phyloP scores from a whole-genome alignment of 2,113 vertebrate genomes.

The Leiothrix lutea region DNA sequence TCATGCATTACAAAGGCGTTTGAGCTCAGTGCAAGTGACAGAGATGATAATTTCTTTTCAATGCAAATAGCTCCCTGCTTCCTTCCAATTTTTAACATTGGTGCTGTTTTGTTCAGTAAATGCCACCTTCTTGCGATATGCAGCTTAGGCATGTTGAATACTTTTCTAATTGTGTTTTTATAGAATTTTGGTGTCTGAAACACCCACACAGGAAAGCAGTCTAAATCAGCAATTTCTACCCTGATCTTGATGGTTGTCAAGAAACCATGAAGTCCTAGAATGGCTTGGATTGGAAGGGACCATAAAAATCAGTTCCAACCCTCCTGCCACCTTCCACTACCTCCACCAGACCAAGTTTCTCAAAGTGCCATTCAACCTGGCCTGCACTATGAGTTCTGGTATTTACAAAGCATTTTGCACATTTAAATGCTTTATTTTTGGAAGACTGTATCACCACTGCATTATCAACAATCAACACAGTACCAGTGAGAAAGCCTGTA shows the following conservation, averaged over 20 bases:
- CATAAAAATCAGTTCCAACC: not conserved
- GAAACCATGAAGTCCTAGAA: not conserved
- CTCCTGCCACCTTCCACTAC: not conserved
- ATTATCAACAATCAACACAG: not conserved
- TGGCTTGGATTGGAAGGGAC: not conserved
- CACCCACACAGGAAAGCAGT: not conserved
- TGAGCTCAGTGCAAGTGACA: not conserved
- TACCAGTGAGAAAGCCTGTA: not conserved
- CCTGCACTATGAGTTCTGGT: not conserved
- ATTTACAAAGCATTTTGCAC: not conserved
- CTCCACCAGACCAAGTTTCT: not conserved
- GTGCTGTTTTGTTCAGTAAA: not conserved
- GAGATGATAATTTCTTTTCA: not conserved
- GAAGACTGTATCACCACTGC: not conserved
- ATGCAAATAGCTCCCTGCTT: not conserved
- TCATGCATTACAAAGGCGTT: not conserved
- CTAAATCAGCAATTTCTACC: not conserved
- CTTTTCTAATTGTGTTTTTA: not conserved
- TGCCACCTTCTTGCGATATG: not conserved
- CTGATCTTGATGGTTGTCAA: not conserved
- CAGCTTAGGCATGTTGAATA: not conserved
- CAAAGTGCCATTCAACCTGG: not conserved
- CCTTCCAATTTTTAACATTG: not conserved
- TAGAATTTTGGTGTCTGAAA: not conserved
- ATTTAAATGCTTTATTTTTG: not conserved